phyloP scores from a whole-genome alignment of 2,888 invertebrate genomes.

The Dolichomitus sp. region DNA sequence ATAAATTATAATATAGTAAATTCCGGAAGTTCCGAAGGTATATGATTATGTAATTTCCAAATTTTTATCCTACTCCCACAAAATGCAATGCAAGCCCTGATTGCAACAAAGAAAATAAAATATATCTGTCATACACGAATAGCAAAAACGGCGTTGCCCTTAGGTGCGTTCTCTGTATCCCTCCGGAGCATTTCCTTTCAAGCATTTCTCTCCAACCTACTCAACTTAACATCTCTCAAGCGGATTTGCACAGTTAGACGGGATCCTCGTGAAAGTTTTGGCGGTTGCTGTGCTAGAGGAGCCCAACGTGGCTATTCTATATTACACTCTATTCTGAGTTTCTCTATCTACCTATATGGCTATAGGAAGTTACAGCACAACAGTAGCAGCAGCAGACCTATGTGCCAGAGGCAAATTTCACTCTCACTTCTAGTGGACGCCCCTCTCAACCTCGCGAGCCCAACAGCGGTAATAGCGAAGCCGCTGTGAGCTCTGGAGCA shows the following conservation, averaged over 20 bases:
- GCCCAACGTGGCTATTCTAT: slow-evolving; percentile 12
- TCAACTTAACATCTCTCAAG: slow-evolving; percentile 9
- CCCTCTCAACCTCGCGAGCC: not conserved
- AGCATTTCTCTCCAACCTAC: slow-evolving; percentile 20
- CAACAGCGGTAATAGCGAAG: slow-evolving; percentile 19
- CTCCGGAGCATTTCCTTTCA: slow-evolving; percentile 38
- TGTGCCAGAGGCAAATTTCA: slow-evolving; percentile 39
- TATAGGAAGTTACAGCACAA: not conserved
- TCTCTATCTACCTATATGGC: not conserved
- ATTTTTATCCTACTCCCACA: too few species aligned
- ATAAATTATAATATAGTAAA: too few species aligned
- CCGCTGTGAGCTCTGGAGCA: slow-evolving; percentile 21
- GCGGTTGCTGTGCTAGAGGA: slow-evolving; percentile 22
- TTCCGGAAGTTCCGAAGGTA: too few species aligned
- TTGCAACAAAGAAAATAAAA: too few species aligned
- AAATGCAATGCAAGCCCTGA: too few species aligned
- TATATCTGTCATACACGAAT: not conserved
- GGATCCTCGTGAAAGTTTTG: slow-evolving; percentile 48
- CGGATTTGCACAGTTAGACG: slow-evolving; percentile 18
- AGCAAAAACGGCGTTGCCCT: slow-evolving; percentile 21
- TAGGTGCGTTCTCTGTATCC: slow-evolving; percentile 32
- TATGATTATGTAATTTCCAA: too few species aligned
- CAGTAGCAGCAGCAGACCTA: not conserved
- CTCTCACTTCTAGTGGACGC: slow-evolving; percentile 9
- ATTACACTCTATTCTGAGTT: slow-evolving; percentile 19